These are phyloP conservation scores for Carduelis carduelis DNA, from an alignment of 2,797 vertebrate species.

Conservation along the genomic window DNA sequence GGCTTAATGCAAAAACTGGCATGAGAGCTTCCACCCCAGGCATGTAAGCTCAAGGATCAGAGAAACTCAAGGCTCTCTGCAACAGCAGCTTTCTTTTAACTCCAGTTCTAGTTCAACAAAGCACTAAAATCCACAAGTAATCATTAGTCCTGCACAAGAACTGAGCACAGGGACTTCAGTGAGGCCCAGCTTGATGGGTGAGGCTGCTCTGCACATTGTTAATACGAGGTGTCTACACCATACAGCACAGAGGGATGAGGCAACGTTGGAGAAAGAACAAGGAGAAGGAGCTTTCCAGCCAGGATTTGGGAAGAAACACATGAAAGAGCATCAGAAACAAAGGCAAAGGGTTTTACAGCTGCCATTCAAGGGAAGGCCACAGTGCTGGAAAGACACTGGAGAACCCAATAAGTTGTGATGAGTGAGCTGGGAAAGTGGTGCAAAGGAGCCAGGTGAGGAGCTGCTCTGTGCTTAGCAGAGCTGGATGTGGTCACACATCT, in stretches of 20 bases:
- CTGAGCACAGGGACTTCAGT: not conserved
- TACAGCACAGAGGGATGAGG: accelerated
- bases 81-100: not conserved
- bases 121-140: not conserved
- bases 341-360: not conserved
- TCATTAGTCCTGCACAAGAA: not conserved
- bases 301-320: not conserved
- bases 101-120: not conserved
- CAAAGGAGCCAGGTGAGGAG: not conserved
- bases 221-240: accelerated
- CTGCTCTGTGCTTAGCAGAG: not conserved
- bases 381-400: not conserved
- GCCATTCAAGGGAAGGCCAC: not conserved
- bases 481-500: not conserved
- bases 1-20: not conserved
- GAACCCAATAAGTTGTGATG: not conserved
- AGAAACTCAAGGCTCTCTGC: not conserved
- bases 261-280: accelerated
- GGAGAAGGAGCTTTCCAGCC: not conserved
- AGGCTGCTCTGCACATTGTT: not conserved
- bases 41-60: not conserved
- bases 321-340: not conserved
- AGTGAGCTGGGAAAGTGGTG: not conserved
- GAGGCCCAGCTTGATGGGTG: not conserved
- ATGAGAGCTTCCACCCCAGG: not conserved